Evolutionary conservation across 2,797 vertebrate genomes (phyloP), one percentile per base, ranked within the genome.

Genomic region (Taenioides sp.): DNA sequence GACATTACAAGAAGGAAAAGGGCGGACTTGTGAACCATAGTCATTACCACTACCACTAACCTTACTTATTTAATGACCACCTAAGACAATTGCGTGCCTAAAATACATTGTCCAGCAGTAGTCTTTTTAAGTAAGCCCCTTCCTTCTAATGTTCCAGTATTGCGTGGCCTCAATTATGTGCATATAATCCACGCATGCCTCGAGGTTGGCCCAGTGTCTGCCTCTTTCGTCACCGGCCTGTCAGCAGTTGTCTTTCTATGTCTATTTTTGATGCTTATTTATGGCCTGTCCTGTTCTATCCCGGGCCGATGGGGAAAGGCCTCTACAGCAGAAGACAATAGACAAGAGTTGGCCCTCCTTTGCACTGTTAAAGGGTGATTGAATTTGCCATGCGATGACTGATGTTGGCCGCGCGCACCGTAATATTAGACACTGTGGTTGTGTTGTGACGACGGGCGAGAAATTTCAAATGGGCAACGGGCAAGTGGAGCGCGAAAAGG

Each of bases 211-310:
- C 67, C 83, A 20, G 91, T 92, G 95, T 95, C 94, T 93, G 88
- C 90, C 84, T 89, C 92, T 94, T 94, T 91, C 92, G 91, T 95
- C 94, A 92, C 91, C 75, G 66, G 80, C 86, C 93, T 92, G 93
- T 95, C 96, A 95, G 95, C 96, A 97, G 96, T 95, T 96, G 95
- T 94, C 94, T 92, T 68, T 84, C 89, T 81, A 92, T 85, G 78
- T 95, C 96, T 96, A 96, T 96, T 96, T 96, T 92, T 94, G 94
- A 93, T 92, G 90, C 91, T 92, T 91, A 94, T 94, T 91, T 94
- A 93, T 80, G 88, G 92, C 88, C 84, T 67, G 88, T 93, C 92
- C 92, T 94, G 92, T 94, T 94, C 93, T 85, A 87, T 92, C 92
- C 88, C 65, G 69, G 71, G 28, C 60, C 80, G 78, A 83, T 65